Evolutionary conservation across 2,113 vertebrate species (phyloP).

Genomic region (Porphyrio hochstetteri): DNA sequence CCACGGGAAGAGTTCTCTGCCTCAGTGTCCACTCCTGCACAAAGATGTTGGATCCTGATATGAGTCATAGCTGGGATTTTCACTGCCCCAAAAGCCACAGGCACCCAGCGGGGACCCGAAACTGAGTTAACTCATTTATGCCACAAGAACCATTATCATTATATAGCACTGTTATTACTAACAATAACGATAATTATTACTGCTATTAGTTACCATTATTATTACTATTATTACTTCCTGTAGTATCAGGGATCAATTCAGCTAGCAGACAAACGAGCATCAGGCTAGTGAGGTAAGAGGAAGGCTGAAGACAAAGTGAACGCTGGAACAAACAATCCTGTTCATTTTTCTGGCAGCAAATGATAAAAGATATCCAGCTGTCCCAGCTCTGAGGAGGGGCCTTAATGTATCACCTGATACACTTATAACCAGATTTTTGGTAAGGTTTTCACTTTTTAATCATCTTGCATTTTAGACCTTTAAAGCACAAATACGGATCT

Average conservation of each 20-base stretch:
- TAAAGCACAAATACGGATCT: constrained; percentile 83
- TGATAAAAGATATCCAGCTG: constrained; percentile 52
- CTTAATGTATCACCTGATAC: constrained; percentile 48
- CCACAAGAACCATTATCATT: neutral
- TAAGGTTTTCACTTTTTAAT: too few species aligned
- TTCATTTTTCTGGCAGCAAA: constrained; percentile 27
- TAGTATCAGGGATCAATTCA: constrained; percentile 13
- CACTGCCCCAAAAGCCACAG: neutral
- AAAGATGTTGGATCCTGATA: neutral
- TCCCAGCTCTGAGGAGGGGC: constrained; percentile 26
- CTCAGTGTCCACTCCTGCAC: accelerated
- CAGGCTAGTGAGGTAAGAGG: neutral
- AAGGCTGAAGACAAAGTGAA: constrained; percentile 33
- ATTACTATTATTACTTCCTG: constrained; percentile 41
- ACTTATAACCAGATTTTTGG: too few species aligned
- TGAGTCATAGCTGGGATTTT: neutral
- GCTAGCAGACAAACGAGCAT: neutral
- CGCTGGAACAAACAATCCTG: neutral
- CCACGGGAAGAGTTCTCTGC: neutral
- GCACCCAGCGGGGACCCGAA: neutral
- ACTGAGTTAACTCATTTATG: neutral
- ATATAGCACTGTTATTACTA: neutral
- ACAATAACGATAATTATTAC: constrained; percentile 37
- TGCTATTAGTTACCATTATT: constrained; percentile 17
- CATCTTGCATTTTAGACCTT: constrained; percentile 76